These are phyloP conservation scores for Oenanthe melanoleuca DNA, from an alignment of 2,113 vertebrate species.

Conservation along the genomic window DNA sequence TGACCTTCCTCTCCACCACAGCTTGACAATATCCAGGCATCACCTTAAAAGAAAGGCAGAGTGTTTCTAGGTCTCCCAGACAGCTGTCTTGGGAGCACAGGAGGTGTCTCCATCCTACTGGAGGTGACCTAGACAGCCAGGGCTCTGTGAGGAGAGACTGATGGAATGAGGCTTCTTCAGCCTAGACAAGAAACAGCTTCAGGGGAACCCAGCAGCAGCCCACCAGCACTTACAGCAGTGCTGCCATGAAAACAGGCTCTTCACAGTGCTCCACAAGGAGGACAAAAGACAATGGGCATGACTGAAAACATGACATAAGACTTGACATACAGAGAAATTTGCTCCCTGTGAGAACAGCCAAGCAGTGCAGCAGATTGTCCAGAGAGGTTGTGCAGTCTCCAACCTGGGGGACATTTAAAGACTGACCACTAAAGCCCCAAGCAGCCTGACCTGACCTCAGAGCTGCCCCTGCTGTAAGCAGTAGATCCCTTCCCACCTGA, in stretches of 20 bases:
- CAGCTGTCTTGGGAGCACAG: neutral
- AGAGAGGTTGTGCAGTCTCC: neutral
- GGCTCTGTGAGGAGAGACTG: neutral
- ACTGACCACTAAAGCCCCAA: accelerated
- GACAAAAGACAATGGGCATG: neutral
- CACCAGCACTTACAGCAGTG: neutral
- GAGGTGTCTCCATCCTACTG: neutral
- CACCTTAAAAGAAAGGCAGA: neutral
- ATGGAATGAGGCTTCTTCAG: neutral
- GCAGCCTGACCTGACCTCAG: neutral
- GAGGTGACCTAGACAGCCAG: neutral
- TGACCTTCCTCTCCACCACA: neutral
- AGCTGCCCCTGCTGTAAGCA: neutral
- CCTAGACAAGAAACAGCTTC: neutral
- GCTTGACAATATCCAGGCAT: neutral
- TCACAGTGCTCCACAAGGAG: neutral
- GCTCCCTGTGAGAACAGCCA: accelerated
- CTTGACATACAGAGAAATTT: neutral
- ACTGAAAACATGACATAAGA: neutral
- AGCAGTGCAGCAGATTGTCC: neutral
- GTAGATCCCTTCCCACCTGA: neutral
- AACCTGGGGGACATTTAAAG: neutral
- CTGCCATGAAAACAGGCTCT: neutral
- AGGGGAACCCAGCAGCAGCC: neutral
- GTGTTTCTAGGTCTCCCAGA: neutral